Percentiles rank a stretch among this genome's conserved stretches.
phyloP scores from a whole-genome alignment of 2,113 vertebrate species.

The Arothron firmamentum region DNA sequence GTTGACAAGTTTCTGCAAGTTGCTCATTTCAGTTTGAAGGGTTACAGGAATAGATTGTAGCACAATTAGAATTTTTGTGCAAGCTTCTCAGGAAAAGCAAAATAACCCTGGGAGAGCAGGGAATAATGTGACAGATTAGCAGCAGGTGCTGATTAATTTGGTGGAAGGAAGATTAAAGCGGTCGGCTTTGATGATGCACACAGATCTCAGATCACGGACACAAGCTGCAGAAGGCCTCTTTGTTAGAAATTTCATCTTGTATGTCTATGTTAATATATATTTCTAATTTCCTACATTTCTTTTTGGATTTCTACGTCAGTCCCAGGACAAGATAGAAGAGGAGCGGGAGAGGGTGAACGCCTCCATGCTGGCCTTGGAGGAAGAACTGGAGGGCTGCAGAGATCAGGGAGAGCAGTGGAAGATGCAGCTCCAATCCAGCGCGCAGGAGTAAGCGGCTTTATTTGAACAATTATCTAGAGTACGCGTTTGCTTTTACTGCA shows the following conservation, averaged over 20 bases:
- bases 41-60: constrained; percentile 41
- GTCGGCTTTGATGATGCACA: too few relatives aligned
- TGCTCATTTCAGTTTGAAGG: constrained; percentile 34
- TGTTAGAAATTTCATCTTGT: neutral
- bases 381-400: constrained; percentile 81
- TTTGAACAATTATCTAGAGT: neutral
- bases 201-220: too few relatives aligned
- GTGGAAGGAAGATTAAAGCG: neutral
- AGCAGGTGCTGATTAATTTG: constrained; percentile 42
- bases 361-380: constrained; percentile 79
- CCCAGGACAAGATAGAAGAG: constrained; percentile 81
- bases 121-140: constrained; percentile 43
- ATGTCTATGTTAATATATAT: neutral
- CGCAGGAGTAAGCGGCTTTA: constrained; percentile 77
- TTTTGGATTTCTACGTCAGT: constrained; percentile 56
- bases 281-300: neutral
- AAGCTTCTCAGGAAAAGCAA: constrained; percentile 20
- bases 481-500: too few relatives aligned
- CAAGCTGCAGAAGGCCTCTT: too few relatives aligned
- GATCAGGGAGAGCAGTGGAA: constrained; percentile 82
- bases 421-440: constrained; percentile 78
- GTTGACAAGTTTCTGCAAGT: constrained; percentile 10
- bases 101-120: constrained; percentile 11
- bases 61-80: constrained; percentile 16
- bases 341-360: constrained; percentile 84